Percentiles rank a stretch among this genome's conserved stretches.
phyloP scores from a whole-genome alignment of 2,888 invertebrate genomes.

The Odontothrips loti region DNA sequence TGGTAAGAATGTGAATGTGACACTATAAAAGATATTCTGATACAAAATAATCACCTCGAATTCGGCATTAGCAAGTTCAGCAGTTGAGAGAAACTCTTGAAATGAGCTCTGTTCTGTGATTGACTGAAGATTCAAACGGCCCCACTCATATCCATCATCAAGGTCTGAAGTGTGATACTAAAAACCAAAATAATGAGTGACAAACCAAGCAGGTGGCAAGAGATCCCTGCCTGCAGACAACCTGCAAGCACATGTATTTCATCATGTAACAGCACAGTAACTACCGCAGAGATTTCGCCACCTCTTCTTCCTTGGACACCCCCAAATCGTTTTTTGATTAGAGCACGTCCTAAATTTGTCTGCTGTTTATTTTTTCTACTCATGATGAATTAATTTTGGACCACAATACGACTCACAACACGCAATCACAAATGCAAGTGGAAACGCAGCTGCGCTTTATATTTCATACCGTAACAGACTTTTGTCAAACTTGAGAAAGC shows the following conservation, averaged over 20 bases:
- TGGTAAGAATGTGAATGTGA: neutral
- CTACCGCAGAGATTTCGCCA: constrained; percentile 70
- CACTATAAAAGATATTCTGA: neutral
- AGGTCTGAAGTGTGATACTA: constrained; percentile 81
- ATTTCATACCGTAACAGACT: no score
- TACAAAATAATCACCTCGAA: constrained; percentile 55
- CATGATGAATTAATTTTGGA: constrained; percentile 50
- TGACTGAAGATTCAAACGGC: constrained; percentile 80
- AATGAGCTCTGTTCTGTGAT: constrained; percentile 94
- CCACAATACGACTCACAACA: no score
- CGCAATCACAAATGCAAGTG: no score
- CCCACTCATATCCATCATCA: constrained; percentile 89
- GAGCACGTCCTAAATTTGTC: constrained; percentile 57
- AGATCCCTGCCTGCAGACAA: neutral
- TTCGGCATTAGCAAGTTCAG: constrained; percentile 89
- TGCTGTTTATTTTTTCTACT: constrained; percentile 66
- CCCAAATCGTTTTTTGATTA: constrained; percentile 73
- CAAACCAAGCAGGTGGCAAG: neutral
- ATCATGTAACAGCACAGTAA: constrained; percentile 34
- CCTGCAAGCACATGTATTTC: constrained; percentile 41
- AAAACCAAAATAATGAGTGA: constrained; percentile 34
- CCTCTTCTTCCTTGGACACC: constrained; percentile 58
- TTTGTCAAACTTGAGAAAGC: no score
- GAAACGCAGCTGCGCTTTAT: no score
- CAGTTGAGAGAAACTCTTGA: constrained; percentile 92